Evolutionary conservation across 2,888 invertebrate genomes (phyloP), one percentile per base, ranked within the genome.

Genomic region (Zonitis immaculata): DNA sequence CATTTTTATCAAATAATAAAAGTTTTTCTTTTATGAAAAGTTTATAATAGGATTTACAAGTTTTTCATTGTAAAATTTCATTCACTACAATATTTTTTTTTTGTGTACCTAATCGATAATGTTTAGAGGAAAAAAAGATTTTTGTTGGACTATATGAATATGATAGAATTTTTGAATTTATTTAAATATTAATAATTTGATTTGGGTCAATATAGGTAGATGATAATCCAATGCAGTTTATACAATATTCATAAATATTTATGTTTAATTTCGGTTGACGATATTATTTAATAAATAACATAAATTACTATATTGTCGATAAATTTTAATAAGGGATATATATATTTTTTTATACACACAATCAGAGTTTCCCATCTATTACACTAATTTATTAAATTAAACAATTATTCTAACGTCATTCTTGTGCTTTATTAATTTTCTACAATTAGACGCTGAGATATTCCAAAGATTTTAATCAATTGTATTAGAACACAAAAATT

Each of bases 401-500:
- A 22, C 5, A 22, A 22, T 22, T 22, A 22, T 22, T 22, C 26
- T 6, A 26, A 8, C 26, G 26, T 20, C 26, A 27, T 14, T 6
- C n/a, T 28, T 28, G 26, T 45, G 6, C 45, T 28, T 27, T 11
- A 1, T 14, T 28, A 27, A 45, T 27, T 45, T 22, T 45, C 16
- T 45, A 26, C 45, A 45, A 28, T 16, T 30, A 28, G 45, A 27
- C 45, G 16, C n/a, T 45, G 18, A 25, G n/a, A 6, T 30, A 30
- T 12, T 7, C 1, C 8, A 8, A 9, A 9, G 1, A 25, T 43
- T 22, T 39, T 42, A 44, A 27, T 25, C 48, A 14, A 12, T 30
- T 39, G 50, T 49, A 35, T 54, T 27, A 44, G 30, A 30, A 18
- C 20, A 54, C 45, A 46, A 50, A 39, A 44, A 8, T 20, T n/a